Base-by-base conservation (phyloP, 1,140 invertebrate genomes). In the Lanistes nyassanus region DNA sequence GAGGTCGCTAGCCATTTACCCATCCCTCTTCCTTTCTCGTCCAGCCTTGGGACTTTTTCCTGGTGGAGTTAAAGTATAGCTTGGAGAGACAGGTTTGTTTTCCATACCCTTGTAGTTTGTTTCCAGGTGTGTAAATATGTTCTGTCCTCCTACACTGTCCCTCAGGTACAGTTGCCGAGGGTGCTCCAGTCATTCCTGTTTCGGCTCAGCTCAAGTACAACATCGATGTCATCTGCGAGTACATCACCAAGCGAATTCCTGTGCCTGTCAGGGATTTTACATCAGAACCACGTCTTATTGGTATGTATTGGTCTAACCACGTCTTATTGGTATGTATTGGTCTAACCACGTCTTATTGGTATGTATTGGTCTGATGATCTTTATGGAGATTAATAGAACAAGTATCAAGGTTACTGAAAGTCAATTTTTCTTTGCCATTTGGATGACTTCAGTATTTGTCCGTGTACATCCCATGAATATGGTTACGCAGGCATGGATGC, bases 191-290 rank as follows among this genome's bases (percentile, higher is more conserved):
- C 47, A 96, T 99, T 85, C 98, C 98, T 21, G 99, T 99, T 81
- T 99, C 98, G 36, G 98, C 98, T 67, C 98, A 99, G 90, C 89
- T 99, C 1, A 99, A 99, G 87, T 99, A 99, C 87, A 99, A 99
- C 85, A 99, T 99, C 86, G 98, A 99, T 85, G 90, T 91, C 36
- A 87, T 99, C 26, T 99, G 98, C 89, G 97, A 99, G 89, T 99
- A 99, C 87, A 95, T 99, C 76, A 94, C 94, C 4, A 99, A 99
- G 88, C 99, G 99, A 88, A 99, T 99, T 85, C 98, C 98, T 2
- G 94, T 99, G 69, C 98, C 98, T 19, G 81, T 95, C 74, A 91
- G 98, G 76, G 97, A 99, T 89, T 99, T 99, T 85, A 94, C 94
- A 6, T 97, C 97, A 7, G 93, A 95, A 65, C 98, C 98, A n/a